phyloP scores from a whole-genome alignment of 64 coral and sea anemone species.

The Actinia tenebrosa region DNA sequence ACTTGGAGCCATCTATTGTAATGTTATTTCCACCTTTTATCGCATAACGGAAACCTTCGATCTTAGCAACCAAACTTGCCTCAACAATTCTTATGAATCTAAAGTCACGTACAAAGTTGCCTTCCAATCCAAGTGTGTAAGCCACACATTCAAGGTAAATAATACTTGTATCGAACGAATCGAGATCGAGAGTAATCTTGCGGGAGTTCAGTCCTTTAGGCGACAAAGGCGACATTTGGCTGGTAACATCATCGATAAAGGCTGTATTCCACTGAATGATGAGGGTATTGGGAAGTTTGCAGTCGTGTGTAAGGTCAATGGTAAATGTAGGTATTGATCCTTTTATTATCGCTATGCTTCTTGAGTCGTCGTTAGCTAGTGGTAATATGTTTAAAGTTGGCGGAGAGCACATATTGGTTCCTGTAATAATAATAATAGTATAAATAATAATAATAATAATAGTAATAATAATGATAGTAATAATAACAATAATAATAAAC shows the following conservation, averaged over 20 bases:
- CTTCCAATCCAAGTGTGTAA: neutral
- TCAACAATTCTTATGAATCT: conserved; percentile 26
- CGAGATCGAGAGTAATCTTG: neutral
- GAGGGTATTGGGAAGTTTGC: neutral
- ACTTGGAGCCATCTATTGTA: conserved; percentile 1
- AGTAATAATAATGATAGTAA: too few relatives aligned
- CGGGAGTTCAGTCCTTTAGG: neutral
- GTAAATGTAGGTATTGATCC: neutral
- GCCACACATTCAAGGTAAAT: neutral
- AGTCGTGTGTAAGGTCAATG: conserved; percentile 12
- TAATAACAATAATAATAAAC: too few relatives aligned
- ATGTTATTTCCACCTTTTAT: conserved; percentile 4
- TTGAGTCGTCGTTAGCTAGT: neutral
- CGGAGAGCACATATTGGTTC: neutral
- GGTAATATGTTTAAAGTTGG: neutral
- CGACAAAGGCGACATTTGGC: neutral
- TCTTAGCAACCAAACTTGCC: neutral
- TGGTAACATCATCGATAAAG: neutral
- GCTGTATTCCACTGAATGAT: conserved; percentile 12
- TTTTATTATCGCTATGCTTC: neutral
- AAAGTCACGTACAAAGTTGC: neutral
- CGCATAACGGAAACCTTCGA: neutral
- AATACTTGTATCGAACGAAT: neutral
- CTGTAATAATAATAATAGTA: neutral
- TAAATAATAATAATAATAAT: too few relatives aligned